Percentiles rank a stretch among this genome's conserved stretches.
These are phyloP conservation scores for Gobio occitaniae DNA, from an alignment of 2,797 vertebrate genomes.

Conservation along the genomic window DNA sequence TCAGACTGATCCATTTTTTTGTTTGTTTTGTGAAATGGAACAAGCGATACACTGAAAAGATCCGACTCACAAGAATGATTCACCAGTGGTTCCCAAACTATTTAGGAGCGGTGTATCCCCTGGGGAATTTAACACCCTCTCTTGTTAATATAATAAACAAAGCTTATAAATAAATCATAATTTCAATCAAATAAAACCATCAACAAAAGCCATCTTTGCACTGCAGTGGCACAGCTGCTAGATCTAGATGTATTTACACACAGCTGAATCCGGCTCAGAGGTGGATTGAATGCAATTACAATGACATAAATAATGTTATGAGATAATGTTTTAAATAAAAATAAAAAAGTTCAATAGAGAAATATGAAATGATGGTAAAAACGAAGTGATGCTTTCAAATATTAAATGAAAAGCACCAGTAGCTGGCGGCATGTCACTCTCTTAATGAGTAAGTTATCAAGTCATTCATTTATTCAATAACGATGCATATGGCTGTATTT, in stretches of 20 bases:
- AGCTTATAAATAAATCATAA: no score
- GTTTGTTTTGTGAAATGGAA: neutral
- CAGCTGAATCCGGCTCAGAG: neutral
- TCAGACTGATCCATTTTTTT: neutral
- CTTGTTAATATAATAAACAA: no score
- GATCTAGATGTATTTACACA: neutral
- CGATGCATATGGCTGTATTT: neutral
- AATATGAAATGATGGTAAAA: neutral
- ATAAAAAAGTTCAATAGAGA: neutral
- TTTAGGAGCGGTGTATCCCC: no score
- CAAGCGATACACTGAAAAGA: neutral
- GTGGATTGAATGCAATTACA: neutral
- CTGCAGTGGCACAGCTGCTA: neutral
- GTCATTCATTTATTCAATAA: neutral
- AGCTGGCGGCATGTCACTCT: neutral
- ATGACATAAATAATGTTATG: neutral
- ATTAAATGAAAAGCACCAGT: neutral
- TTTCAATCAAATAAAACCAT: neutral
- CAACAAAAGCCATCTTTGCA: neutral
- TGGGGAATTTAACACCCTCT: no score
- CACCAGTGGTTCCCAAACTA: no score
- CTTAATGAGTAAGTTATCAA: neutral
- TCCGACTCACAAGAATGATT: neutral
- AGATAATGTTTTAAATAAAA: neutral
- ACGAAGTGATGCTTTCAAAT: neutral